Evolutionary conservation across 2,797 vertebrate species (phyloP), one percentile per base, ranked within the genome.

Genomic region (Semaprochilodus insignis): DNA sequence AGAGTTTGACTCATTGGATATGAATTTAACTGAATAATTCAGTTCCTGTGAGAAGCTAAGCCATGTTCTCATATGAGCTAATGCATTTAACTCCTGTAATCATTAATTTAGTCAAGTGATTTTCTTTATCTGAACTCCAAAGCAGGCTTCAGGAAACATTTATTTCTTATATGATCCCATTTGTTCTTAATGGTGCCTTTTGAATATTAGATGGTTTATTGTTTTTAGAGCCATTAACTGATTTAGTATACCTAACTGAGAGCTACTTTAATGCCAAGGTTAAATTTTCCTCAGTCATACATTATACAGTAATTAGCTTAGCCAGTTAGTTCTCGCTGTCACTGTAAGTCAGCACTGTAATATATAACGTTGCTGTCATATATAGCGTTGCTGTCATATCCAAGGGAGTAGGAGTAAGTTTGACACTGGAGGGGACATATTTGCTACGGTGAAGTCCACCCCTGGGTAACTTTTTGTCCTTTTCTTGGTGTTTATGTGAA

Each of bases 11-110:
- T 82, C 44, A 79, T 71, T 54, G 66, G 65, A 85, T 80, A 44
- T 80, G 77, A 83, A 48, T 59, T 70, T 40, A 79, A 66, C 65
- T 85, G 76, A 85, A 69, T 79, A 79, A 84, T 69, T 51, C 34
- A 71, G 60, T 44, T 81, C 60, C 34, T 74, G 11, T 40, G 15
- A 36, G 55, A 40, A 36, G 25, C 71, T 27, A 55, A 40, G 19
- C 15, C 7, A 52, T 63, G 21, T 74, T 44, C 23, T 65, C 51
- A 27, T 25, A 51, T 51, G 31, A 74, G 62, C 4, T 27, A 74
- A 55, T 55, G 79, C 62, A 55, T 51, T 27, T 57, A 71, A 51
- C 15, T 70, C 25, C 31, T n/a, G 17, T 44, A 74, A 57, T 67
- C 34, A 25, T 74, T 73, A 34, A 63, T 73, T 44, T 17, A 60